Evolutionary conservation across 2,888 invertebrate species (phyloP).

Genomic region (Tholera decimalis): DNA sequence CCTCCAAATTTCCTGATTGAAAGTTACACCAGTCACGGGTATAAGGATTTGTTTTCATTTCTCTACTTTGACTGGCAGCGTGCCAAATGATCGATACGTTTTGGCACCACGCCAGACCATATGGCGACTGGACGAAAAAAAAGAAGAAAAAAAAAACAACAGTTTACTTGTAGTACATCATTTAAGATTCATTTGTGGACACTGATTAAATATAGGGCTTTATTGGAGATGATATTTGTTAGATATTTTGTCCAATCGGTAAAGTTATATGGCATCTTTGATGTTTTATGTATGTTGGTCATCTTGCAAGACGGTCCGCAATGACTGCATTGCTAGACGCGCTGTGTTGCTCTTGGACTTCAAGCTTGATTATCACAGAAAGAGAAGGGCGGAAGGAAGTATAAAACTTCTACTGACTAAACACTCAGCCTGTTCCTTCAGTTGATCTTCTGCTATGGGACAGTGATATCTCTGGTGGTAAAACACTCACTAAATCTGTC

Average conservation of each 20-base stretch:
- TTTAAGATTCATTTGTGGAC: constrained; percentile 67
- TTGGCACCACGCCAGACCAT: constrained; percentile 83
- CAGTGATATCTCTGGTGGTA: too few relatives aligned
- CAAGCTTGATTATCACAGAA: too few relatives aligned
- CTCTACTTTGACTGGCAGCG: constrained; percentile 80
- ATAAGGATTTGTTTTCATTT: constrained; percentile 81
- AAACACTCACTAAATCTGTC: too few relatives aligned
- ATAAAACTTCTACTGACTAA: too few relatives aligned
- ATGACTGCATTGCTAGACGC: too few relatives aligned
- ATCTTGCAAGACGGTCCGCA: too few relatives aligned
- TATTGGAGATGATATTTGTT: constrained; percentile 22
- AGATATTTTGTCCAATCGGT: constrained; percentile 1
- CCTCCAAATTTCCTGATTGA: constrained; percentile 61
- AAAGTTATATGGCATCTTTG: neutral
- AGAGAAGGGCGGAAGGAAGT: too few relatives aligned
- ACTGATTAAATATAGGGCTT: constrained; percentile 55
- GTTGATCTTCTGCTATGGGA: too few relatives aligned
- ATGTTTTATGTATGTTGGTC: neutral
- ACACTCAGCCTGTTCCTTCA: too few relatives aligned
- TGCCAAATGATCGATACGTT: constrained; percentile 86
- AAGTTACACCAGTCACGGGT: constrained; percentile 54
- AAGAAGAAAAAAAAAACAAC: constrained; percentile 64
- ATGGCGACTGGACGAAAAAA: constrained; percentile 75
- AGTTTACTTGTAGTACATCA: constrained; percentile 71
- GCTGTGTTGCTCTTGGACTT: too few relatives aligned